phyloP scores from a whole-genome alignment of 2,113 vertebrate genomes.

The Aldabrachelys gigantea region DNA sequence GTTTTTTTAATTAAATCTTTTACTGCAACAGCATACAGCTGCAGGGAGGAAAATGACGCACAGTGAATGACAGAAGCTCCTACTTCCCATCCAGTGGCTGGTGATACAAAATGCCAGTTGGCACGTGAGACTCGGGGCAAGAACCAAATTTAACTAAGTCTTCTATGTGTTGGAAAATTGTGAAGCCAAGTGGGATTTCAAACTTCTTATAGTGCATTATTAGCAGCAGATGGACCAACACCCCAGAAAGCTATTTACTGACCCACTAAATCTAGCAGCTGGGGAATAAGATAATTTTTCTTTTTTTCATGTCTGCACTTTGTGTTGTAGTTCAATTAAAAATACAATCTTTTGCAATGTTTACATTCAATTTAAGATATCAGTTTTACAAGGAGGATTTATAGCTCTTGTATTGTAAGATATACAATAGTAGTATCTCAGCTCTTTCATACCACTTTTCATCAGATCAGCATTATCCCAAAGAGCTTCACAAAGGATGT shows the following conservation, averaged over 20 bases:
- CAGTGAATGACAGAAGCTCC: background rate
- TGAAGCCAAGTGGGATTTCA: background rate
- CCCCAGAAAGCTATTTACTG: background rate
- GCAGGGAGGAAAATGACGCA: background rate
- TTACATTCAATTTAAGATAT: background rate
- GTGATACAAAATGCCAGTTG: rapidly evolving
- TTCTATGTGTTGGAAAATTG: background rate
- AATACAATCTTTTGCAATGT: background rate
- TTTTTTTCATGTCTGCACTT: background rate
- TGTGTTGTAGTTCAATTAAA: background rate
- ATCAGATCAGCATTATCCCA: background rate
- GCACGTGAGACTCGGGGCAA: rapidly evolving
- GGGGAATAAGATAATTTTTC: background rate
- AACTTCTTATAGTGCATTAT: background rate
- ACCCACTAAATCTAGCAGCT: background rate
- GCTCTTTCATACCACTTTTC: background rate
- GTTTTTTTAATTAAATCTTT: constrained; percentile 90
- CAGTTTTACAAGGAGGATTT: background rate
- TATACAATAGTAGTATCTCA: background rate
- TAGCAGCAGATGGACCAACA: background rate
- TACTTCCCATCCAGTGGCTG: background rate
- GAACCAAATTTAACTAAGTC: background rate
- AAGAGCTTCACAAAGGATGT: background rate
- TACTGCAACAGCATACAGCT: constrained; percentile 90
- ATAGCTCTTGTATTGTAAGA: background rate